A percentile compares a stretch with the other conserved stretches of the same genome.
phyloP scores from a whole-genome alignment of 2,113 vertebrate species.

The Paralichthys olivaceus region DNA sequence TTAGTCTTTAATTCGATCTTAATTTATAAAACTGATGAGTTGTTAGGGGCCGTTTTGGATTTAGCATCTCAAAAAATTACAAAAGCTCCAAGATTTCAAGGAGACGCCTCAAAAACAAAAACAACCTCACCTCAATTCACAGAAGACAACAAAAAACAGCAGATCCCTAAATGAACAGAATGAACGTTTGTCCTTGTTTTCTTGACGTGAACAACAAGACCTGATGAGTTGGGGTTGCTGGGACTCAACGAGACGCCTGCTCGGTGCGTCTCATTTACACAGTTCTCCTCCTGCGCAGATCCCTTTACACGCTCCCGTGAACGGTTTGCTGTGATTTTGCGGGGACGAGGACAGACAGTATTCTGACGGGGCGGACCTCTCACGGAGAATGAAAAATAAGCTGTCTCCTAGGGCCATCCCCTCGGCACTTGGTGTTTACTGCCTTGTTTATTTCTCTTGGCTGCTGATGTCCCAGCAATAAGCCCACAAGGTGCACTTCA shows the following conservation, averaged over 20 bases:
- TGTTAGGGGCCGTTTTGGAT: too few species aligned
- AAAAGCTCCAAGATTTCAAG: too few species aligned
- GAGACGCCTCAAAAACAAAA: too few species aligned
- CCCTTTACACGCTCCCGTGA: conserved; percentile 19
- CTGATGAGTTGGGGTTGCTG: too few species aligned
- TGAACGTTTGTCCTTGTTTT: too few species aligned
- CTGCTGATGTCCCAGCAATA: conserved; percentile 41
- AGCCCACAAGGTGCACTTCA: conserved; percentile 60
- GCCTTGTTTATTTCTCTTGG: conserved; percentile 71
- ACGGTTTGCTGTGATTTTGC: conserved; percentile 28
- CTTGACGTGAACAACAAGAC: too few species aligned
- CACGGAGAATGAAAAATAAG: conserved; percentile 48
- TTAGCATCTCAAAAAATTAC: too few species aligned
- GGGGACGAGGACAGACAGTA: conserved; percentile 36
- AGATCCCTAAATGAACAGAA: too few species aligned
- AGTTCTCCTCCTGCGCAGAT: not conserved
- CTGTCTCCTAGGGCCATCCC: conserved; percentile 34
- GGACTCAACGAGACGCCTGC: not conserved
- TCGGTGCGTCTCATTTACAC: not conserved
- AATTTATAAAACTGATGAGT: too few species aligned
- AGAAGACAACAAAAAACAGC: too few species aligned
- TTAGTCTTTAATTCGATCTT: too few species aligned
- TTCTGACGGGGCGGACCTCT: conserved; percentile 41
- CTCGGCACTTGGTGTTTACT: conserved; percentile 57
- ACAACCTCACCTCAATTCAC: too few species aligned